These are phyloP conservation scores for Callithrix jacchus DNA, from an alignment of 2,113 vertebrate species.

Conservation along the genomic window DNA sequence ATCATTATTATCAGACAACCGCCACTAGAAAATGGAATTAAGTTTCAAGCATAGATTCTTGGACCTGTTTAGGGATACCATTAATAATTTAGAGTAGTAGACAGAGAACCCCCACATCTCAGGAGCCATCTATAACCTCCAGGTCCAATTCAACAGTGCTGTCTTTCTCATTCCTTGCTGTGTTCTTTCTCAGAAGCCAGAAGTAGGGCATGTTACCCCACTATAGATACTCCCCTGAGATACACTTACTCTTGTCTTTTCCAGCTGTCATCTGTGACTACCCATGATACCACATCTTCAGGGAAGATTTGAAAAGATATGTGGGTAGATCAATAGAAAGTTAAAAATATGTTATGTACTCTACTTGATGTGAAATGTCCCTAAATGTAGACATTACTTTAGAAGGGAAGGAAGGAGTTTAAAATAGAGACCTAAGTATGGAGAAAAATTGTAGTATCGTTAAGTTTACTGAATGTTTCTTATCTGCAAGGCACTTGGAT, in stretches of 20 bases:
- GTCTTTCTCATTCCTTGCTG: neutral
- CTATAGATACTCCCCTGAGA: neutral
- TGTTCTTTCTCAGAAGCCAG: neutral
- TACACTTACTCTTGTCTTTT: neutral
- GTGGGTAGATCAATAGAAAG: neutral
- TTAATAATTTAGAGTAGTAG: neutral
- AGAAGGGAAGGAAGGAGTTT: neutral
- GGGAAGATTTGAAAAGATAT: neutral
- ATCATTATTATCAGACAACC: neutral
- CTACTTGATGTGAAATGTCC: neutral
- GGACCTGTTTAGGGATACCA: neutral
- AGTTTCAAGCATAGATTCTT: neutral
- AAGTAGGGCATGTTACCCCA: neutral
- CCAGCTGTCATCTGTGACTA: neutral
- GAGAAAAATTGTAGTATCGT: neutral
- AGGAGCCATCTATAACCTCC: neutral
- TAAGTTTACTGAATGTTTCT: neutral
- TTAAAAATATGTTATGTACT: neutral
- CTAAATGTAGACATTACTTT: slow-evolving; percentile 15
- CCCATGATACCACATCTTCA: neutral
- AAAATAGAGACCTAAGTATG: neutral
- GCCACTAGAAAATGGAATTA: neutral
- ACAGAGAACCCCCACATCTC: neutral
- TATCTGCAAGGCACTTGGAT: neutral
- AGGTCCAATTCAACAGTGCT: neutral